Evolutionary conservation across 2,888 invertebrate species (phyloP), one percentile per base, ranked within the genome.

Genomic region (Ligdia adustata): DNA sequence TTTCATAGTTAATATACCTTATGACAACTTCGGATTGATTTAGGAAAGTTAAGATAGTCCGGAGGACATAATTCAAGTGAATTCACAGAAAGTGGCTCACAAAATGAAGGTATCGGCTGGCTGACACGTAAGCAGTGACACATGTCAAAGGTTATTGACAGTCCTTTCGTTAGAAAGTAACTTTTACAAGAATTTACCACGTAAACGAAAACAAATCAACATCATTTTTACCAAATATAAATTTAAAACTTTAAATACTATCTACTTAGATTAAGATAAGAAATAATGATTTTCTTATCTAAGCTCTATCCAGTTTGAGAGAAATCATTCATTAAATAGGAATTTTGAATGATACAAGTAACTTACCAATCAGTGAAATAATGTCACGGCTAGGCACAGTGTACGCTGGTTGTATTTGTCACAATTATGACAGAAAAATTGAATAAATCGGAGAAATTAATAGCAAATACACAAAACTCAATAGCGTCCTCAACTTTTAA

Each of bases 91-190:
- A 57, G 59, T 55, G 59, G 55, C 64, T 50, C 59, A 74, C 72
- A 74, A 77, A 79, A 76, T 75, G 75, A 74, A 72, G 73, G 69
- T 67, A 58, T 54, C 54, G 63, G 73, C 74, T 80, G 90, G 73
- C 74, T 80, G 90, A 90, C 90, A 90, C 90, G 90, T 90, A 90
- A 82, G 90, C 90, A 90, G 72, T 89, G 90, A 90, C 90, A 90
- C 85, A 90, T 90, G 90, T 90, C 90, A 90, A 87, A 90, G 90
- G 89, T 88, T 90, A 90, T 79, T 88, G 87, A 86, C 86, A 87
- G 82, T 67, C 72, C 72, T 76, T 74, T 75, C 73, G 67, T 61
- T 64, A 55, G 66, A 68, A 68, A 65, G 57, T 55, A 51, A 44
- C 45, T 48, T 27, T 18, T 14, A 24, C 28, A 9, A 24, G 34